Percentiles rank a stretch among this genome's conserved stretches.
These are phyloP conservation scores for Fopius arisanus DNA, from an alignment of 1,140 invertebrate species.

Conservation along the genomic window DNA sequence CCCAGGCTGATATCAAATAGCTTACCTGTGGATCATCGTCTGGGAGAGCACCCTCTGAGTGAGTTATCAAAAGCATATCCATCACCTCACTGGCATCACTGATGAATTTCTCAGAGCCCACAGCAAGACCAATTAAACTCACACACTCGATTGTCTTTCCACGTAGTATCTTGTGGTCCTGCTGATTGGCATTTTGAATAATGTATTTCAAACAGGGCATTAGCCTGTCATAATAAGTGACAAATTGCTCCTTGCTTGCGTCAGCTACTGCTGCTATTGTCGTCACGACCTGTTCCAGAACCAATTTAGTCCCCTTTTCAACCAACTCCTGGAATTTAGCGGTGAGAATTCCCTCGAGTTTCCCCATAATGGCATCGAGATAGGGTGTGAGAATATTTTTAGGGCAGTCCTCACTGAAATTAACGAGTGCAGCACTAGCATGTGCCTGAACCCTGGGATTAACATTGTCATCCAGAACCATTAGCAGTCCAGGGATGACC, in stretches of 20 bases:
- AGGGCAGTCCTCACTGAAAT: conserved; percentile 99
- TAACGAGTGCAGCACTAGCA: conserved; percentile 94
- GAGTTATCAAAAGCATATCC: conserved; percentile 92
- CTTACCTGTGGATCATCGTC: conserved; percentile 98
- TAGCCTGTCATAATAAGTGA: conserved; percentile 82
- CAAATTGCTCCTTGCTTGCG: conserved; percentile 96
- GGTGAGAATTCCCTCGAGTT: conserved; percentile 89
- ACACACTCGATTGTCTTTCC: conserved; percentile 99
- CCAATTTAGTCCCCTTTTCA: conserved; percentile 93
- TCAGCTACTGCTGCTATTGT: conserved; percentile 99
- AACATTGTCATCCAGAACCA: conserved; percentile 88
- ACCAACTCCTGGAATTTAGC: conserved; percentile 95
- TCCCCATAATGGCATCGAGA: conserved; percentile 88
- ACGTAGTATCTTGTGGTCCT: conserved; percentile 87
- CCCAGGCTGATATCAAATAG: conserved; percentile 99
- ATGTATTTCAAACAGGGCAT: conserved; percentile 98
- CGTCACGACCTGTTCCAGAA: conserved; percentile 95
- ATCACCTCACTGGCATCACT: conserved; percentile 95
- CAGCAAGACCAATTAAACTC: conserved; percentile 96
- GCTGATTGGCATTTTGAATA: conserved; percentile 89
- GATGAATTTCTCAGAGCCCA: conserved; percentile 95
- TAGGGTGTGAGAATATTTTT: conserved; percentile 92
- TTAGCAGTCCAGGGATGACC: conserved; percentile 89
- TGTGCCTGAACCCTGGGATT: conserved; percentile 95
- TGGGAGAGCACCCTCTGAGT: conserved; percentile 82